A percentile compares a stretch with the other conserved stretches of the same genome.
phyloP scores from a whole-genome alignment of 2,888 invertebrate genomes.

The Acleris holmiana region DNA sequence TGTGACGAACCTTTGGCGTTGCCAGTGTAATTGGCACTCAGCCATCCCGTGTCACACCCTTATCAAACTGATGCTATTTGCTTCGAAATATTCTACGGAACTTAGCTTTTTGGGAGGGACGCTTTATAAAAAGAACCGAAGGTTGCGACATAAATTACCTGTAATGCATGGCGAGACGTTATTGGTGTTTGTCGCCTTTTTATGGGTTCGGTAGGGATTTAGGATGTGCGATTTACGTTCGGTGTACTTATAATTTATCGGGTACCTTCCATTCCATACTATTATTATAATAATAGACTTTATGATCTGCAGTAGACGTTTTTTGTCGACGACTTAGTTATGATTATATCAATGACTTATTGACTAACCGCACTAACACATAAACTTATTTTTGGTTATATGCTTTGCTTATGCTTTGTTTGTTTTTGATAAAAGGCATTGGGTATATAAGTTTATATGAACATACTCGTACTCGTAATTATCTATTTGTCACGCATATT shows the following conservation, averaged over 20 bases:
- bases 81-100: conserved; percentile 57
- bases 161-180: conserved; percentile 22
- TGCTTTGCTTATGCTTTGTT: no score
- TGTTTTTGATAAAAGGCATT: no score
- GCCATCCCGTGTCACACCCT: conserved; percentile 72
- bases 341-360: no score
- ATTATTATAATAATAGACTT: neutral
- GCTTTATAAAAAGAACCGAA: conserved; percentile 26
- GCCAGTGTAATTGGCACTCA: conserved; percentile 66
- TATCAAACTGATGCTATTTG: conserved; percentile 63
- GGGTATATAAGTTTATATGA: no score
- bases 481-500: no score
- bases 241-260: no score
- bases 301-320: no score
- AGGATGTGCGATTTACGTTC: neutral
- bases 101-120: conserved; percentile 42
- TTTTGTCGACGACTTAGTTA: no score
- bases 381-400: no score
- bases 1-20: conserved; percentile 37
- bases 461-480: no score
- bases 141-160: conserved; percentile 25
- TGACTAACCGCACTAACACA: no score
- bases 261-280: neutral
- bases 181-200: conserved; percentile 16
- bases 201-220: neutral